These are phyloP conservation scores for Turdus rufiventris DNA, from an alignment of 2,113 vertebrate genomes.

Conservation along the genomic window DNA sequence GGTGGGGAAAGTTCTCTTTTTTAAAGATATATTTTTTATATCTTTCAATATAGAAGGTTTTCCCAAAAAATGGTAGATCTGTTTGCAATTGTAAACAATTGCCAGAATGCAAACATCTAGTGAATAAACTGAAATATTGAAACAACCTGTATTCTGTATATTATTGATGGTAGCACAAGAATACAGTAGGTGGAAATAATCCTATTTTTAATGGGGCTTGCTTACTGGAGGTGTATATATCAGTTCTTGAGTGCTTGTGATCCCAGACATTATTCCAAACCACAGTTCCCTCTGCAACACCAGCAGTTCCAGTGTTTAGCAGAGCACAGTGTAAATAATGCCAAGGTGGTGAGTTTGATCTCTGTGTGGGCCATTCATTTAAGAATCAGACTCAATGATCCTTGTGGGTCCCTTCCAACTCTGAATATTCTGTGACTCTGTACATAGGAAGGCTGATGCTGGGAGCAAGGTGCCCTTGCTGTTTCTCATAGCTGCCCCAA, in stretches of 20 bases:
- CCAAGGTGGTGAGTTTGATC: neutral
- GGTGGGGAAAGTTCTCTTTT: accelerated
- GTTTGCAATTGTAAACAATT: neutral
- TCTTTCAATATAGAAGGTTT: neutral
- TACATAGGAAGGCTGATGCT: neutral
- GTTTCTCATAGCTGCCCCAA: neutral
- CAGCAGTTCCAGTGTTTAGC: neutral
- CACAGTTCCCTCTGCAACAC: neutral
- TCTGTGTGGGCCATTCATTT: neutral
- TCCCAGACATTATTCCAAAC: neutral
- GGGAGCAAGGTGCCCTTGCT: neutral
- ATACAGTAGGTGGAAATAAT: neutral
- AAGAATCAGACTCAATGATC: neutral
- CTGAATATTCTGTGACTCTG: no score
- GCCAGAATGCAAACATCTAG: neutral
- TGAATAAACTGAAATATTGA: neutral
- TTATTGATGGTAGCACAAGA: neutral
- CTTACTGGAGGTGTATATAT: neutral
- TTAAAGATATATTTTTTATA: neutral
- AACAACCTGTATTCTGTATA: neutral
- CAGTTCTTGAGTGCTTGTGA: neutral
- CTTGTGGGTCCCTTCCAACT: neutral
- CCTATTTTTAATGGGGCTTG: neutral
- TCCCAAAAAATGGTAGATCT: neutral
- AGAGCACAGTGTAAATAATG: neutral